phyloP scores from a whole-genome alignment of 2,113 vertebrate genomes.

The Charina bottae region DNA sequence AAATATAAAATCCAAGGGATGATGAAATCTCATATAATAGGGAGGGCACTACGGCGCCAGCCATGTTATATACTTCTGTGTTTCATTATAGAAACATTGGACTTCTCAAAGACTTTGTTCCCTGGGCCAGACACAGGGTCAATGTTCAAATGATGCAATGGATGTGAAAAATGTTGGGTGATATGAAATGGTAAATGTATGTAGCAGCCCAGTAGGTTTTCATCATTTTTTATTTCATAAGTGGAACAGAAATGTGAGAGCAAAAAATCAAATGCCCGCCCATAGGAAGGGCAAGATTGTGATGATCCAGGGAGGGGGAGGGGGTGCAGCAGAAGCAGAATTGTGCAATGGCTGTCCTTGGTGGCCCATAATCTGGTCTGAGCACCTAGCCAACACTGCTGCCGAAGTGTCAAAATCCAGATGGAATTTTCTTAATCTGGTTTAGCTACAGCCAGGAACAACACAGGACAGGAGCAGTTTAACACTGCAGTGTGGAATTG shows the following conservation, averaged over 20 bases:
- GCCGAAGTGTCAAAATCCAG: not conserved
- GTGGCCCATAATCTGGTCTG: not conserved
- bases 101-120: not conserved
- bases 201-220: not conserved
- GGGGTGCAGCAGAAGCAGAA: not conserved
- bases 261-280: not conserved
- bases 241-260: not conserved
- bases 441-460: not conserved
- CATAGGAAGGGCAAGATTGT: not conserved
- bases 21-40: too few species aligned
- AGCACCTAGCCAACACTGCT: not conserved
- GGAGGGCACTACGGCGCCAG: too few species aligned
- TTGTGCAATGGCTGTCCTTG: not conserved
- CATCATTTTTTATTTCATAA: not conserved
- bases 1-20: too few species aligned
- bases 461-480: not conserved
- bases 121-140: not conserved
- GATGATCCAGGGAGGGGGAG: too few species aligned
- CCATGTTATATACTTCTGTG: not conserved
- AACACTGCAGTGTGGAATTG: not conserved
- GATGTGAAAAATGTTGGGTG: not conserved
- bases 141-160: not conserved
- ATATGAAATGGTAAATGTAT: not conserved
- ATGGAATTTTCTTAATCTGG: not conserved
- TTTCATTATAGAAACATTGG: not conserved